Evolutionary conservation across 2,113 vertebrate species (phyloP), one percentile per base, ranked within the genome.

Genomic region (Nerophis lumbriciformis): DNA sequence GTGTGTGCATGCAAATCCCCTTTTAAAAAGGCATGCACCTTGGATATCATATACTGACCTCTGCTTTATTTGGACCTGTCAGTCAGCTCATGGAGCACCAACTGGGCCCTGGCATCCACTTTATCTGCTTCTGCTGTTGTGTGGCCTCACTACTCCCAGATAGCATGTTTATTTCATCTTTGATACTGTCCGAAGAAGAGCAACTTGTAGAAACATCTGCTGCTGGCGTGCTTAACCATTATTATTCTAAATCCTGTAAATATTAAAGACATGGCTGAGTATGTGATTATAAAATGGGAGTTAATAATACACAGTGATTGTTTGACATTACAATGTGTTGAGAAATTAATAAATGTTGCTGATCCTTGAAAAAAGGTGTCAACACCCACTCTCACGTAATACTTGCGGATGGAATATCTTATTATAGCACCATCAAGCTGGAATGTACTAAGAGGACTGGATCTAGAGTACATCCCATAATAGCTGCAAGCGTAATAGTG

Each of bases 1-100:
- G 53, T 48, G 50, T 50, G 47, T 48, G 48, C 53, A 12, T 72
- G 39, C 48, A 21, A 47, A 53, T 65, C 35, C 55, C 42, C 55
- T 58, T 73, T 77, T 54, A 15, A 48, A 56, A 60, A 61, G 68
- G 65, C 57, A 75, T 75, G 73, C 59, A 55, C 71, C 60, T 53
- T 73, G 39, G 57, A 68, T 81, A 15, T 88, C 83, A 83, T 81
- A 64, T 84, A 69, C 63, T 62, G 60, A 65, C 75, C 78, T 74
- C 61, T 68, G 69, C 72, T 86, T 80, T 82, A 84, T 88, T 83
- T 87, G 71, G 72, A 71, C 57, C 50, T n/a, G 65, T 53, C 57
- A 61, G 66, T 81, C 73, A 66, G 68, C 72, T 73, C 71, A 64
- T 47, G 52, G 48, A 45, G 59, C 69, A 82, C 76, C 78, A 85